Evolutionary conservation across 2,113 vertebrate genomes (phyloP).

Genomic region (Scartelaos histophorus): DNA sequence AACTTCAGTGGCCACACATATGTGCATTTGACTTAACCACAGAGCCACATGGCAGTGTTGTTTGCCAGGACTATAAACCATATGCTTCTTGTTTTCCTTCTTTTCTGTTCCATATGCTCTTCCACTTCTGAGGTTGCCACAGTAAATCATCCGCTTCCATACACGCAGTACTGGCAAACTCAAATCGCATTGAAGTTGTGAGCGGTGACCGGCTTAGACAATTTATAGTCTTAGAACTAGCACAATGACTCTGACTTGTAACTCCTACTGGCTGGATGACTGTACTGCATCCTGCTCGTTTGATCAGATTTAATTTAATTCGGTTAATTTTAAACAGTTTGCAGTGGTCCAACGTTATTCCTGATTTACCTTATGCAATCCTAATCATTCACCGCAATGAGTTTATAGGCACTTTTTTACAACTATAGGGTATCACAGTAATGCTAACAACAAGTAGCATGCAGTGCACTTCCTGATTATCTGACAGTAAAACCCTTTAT

Average conservation of each 20-base stretch:
- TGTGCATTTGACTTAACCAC: not conserved
- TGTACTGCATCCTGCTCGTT: not conserved
- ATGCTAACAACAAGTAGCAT: no score
- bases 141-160: not conserved
- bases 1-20: not conserved
- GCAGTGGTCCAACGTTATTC: no score
- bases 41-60: not conserved
- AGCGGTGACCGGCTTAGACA: no score
- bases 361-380: no score
- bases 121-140: not conserved
- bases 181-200: not conserved
- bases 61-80: not conserved
- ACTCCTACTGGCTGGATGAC: not conserved
- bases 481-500: no score
- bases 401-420: no score
- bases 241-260: not conserved
- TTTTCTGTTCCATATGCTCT: not conserved
- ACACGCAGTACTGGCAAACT: not conserved
- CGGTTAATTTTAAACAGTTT: no score
- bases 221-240: not conserved
- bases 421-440: no score
- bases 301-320: not conserved
- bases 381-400: no score
- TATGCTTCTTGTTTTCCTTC: slow-evolving; percentile 2
- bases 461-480: no score